Base-by-base conservation (phyloP, 2,888 invertebrate species). In the Oligia latruncula region DNA sequence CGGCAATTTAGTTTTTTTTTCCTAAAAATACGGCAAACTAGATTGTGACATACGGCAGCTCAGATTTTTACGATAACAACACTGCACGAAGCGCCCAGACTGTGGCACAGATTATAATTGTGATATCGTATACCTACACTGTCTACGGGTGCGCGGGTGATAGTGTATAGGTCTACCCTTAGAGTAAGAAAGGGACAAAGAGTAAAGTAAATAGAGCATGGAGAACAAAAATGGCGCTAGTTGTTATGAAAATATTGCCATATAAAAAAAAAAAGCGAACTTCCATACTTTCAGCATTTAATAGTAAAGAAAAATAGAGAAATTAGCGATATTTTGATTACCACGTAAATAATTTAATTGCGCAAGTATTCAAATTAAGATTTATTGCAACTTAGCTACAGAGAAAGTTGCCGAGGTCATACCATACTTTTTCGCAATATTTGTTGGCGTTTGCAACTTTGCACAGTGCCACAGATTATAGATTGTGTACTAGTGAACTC, bases 391-490 rank as follows among this genome's bases (percentile, higher is more conserved):
- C 49, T 46, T 71, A 23, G 0, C 4, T 15, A 8, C 23, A 58
- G 71, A 68, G 83, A 83, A 86, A 83, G 77, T 81, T 40, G 68
- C 70, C 81, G 81, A 83, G 87, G 87, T 77, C 78, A 76, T 64
- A 43, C 20, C 78, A 76, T 64, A 43, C 20, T 77, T 78, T 84
- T 88, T 82, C 55, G 17, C 62, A 83, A 83, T 75, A 52, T n/a
- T 76, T 35, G 35, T 76, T 35, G 35, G 20, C n/a, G 17, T 49
- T 83, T 66, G n/a, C n/a, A n/a, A n/a, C n/a, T n/a, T n/a, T n/a
- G 55, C 78, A 49, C 55, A 49, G 11, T 29, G 58, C 85, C 88
- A 89, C 83, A 87, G 87, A 87, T 58, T 73, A 89, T 68, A 87
- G 17, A 78, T 60, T 67, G 40, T 43, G 49, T 55, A 58, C 62